Percentiles rank a stretch among this genome's conserved stretches.
Conservation (phyloP, 2,797 vertebrate species). For the Masticophis lateralis region DNA sequence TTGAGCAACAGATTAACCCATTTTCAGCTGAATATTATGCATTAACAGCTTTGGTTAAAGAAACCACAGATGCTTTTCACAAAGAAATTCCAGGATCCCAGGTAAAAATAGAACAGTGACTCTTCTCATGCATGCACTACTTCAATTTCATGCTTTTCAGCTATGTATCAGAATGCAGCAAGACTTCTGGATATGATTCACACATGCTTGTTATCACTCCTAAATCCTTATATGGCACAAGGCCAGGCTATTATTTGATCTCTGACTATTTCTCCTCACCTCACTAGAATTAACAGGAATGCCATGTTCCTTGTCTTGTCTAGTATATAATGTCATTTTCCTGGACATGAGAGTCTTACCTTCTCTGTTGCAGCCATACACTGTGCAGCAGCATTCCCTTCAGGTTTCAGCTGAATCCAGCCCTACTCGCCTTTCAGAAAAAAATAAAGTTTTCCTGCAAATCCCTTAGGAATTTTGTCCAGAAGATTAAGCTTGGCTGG, state of each 20-base stretch:
- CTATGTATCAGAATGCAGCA: neutral
- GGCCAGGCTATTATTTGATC: neutral
- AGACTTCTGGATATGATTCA: neutral
- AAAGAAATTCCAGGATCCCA: slow-evolving; percentile 89
- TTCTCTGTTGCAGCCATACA: neutral
- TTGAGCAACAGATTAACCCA: slow-evolving; percentile 84
- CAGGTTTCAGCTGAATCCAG: neutral
- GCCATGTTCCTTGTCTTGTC: neutral
- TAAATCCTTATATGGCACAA: neutral
- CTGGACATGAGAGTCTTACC: neutral
- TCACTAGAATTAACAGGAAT: neutral
- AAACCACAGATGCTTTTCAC: slow-evolving; percentile 88
- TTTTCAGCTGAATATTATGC: slow-evolving; percentile 82
- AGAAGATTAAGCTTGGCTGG: neutral
- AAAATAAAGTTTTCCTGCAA: neutral
- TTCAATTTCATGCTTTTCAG: neutral
- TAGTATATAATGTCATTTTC: neutral
- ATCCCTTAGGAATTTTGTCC: neutral
- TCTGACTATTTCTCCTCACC: neutral
- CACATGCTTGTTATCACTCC: neutral
- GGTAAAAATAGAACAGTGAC: slow-evolving; percentile 70
- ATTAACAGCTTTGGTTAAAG: slow-evolving; percentile 86
- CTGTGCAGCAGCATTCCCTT: neutral
- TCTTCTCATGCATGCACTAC: neutral
- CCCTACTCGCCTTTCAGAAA: neutral